These are phyloP conservation scores for Agrilus mali DNA, from an alignment of 2,888 invertebrate species.

Conservation along the genomic window DNA sequence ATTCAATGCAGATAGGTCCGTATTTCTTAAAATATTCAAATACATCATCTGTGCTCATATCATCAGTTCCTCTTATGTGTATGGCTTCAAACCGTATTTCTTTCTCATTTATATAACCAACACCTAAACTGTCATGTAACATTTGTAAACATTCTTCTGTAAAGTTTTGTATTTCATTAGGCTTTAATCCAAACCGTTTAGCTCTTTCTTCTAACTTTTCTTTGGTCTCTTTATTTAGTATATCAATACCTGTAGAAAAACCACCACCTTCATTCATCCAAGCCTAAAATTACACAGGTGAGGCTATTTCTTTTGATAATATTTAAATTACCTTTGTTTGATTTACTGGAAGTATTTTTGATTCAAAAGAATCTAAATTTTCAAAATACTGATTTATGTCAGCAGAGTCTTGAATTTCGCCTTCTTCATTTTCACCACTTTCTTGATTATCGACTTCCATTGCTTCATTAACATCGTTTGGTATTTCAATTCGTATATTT, in stretches of 20 bases:
- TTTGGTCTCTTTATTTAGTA: conserved; percentile 38
- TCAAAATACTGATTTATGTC: conserved; percentile 11
- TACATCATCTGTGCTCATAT: conserved; percentile 65
- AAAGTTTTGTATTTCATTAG: conserved; percentile 30
- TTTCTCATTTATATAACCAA: conserved; percentile 44
- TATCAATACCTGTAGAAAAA: conserved; percentile 37
- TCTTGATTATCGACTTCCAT: conserved; percentile 36
- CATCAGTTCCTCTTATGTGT: conserved; percentile 61
- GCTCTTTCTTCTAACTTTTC: conserved; percentile 42
- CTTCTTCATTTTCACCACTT: conserved; percentile 29
- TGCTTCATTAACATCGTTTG: conserved; percentile 31
- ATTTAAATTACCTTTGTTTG: no score
- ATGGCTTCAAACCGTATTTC: conserved; percentile 59
- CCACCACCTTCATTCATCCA: conserved; percentile 28
- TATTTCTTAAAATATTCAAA: conserved; percentile 67
- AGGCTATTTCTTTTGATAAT: no score
- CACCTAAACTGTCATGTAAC: conserved; percentile 39
- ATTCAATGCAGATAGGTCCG: conserved; percentile 65
- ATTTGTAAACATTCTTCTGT: conserved; percentile 32
- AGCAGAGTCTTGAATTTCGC: conserved; percentile 29
- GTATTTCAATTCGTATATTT: conserved; percentile 36
- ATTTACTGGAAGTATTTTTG: no score
- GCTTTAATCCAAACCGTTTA: conserved; percentile 41
- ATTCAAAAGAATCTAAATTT: no score
- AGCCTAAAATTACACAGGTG: conserved; percentile 11